Evolutionary conservation across 1,140 invertebrate genomes (phyloP), one percentile per base, ranked within the genome.

Genomic region (Metopolophium dirhodum): DNA sequence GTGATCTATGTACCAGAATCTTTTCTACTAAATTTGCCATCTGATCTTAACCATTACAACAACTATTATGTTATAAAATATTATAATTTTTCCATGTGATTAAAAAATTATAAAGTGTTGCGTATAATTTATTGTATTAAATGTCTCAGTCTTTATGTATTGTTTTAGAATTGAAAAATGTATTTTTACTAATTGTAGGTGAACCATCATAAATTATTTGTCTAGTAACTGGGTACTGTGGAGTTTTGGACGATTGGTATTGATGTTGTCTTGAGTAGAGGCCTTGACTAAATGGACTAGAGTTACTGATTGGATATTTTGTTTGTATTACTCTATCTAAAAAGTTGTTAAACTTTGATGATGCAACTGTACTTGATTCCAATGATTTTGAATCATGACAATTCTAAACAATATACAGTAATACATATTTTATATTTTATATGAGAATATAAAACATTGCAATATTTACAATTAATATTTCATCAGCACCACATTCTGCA

Each of bases 301-400:
- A 93, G 35, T 93, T 93, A 86, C 91, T 93, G 14, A 86, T 86
- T 57, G 91, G 96, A 94, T 96, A 97, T 90, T 97, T 96, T 94
- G 96, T 96, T 95, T 98, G 97, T 94, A 98, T 98, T 18, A 98
- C 98, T 96, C 98, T 98, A 95, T 99, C 99, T 95, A 99, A 99
- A 96, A 99, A 99, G 95, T 98, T 96, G 30, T 97, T 97, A 41
- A 99, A 95, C 96, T 99, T 99, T 0, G 99, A 98, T 83, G 98
- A 97, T 95, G 98, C 98, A 94, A 97, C 98, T 2, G 97, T 98
- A 8, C 98, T 98, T 30, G 98, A 97, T n/a, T 98, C 98, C 94
- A 99, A 95, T 94, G 97, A 98, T 95, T 97, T 97, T 3, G 96
- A 95, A 95, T 98, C 97, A 94, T 96, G 96, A 94, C 97, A 98